Evolutionary conservation across 2,113 vertebrate species (phyloP), one percentile per base, ranked within the genome.

Genomic region (Myodes glareolus): DNA sequence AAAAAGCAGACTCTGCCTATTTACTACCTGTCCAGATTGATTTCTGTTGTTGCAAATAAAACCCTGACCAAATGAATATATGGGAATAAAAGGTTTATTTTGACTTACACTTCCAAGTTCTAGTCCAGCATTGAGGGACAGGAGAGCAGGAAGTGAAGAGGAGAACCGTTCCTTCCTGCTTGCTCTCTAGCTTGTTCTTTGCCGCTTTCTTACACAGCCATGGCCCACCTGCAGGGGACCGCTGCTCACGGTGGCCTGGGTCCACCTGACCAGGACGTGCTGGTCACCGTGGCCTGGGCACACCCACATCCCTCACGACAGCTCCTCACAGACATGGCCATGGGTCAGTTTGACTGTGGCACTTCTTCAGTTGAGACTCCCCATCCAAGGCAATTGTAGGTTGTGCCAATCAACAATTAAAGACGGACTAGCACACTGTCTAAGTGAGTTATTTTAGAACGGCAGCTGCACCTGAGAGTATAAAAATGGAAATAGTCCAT

Each of bases 371-470:
- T 16, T 42, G n/a, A 84, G 36, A 6, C 2, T 23, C 55, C 80
- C 36, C 23, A 27, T 61, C 25, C 55, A 7, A 61, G 23, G 36
- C 39, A 39, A 8, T 23, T 82, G 36, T 27, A 82, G 36, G 23
- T 39, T 39, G 33, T 82, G 80, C 4, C 52, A 27, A 14, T 39
- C 17, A n/a, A 42, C 55, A 84, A 29, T 42, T 42, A 29, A 82
- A n/a, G 39, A 36, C 2, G 0, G 55, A 61, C 11, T 3, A 42
- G 36, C 13, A 58, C 21, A 9, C 0, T 17, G 0, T 36, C 23
- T 6, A 1, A 19, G 67, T 68, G 31, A 81, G 19, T 80, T 67
- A 68, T 36, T 58, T 33, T 36, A 70, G 12, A 42, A 50, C 2
- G 39, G 14, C 42, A 88, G 73, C 39, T 47, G 50, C 67, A 21